Conservation (phyloP, 2,113 vertebrate species). For the Silurus meridionalis region DNA sequence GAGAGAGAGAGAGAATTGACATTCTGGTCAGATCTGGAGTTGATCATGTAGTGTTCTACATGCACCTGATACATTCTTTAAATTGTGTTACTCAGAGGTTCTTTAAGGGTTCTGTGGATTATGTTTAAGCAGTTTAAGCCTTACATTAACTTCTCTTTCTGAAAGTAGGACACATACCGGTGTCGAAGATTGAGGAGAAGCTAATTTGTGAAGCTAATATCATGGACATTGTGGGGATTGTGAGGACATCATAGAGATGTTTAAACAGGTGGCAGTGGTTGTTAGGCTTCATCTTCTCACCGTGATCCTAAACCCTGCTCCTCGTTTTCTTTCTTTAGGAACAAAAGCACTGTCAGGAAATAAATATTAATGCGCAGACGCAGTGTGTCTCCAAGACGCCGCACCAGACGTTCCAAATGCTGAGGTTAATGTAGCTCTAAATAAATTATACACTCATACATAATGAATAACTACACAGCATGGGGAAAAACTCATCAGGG, state of each 20-base stretch:
- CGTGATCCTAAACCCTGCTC: constrained; percentile 9
- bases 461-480: constrained; percentile 34
- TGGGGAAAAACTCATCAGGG: constrained; percentile 35
- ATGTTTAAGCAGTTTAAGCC: background rate
- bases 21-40: background rate
- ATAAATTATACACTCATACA: constrained; percentile 67
- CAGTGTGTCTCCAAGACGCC: constrained; percentile 7
- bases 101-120: background rate
- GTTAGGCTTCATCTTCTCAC: constrained; percentile 78
- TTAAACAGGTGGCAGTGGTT: constrained; percentile 66
- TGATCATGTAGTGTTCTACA: background rate
- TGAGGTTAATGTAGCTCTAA: constrained; percentile 71
- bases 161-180: background rate
- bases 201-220: no score
- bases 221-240: background rate
- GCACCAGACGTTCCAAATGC: constrained; percentile 58
- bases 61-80: background rate
- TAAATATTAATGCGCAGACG: constrained; percentile 66
- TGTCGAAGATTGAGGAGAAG: background rate
- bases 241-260: background rate
- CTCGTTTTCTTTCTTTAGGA: constrained; percentile 10
- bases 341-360: constrained; percentile 15
- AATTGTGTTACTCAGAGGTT: background rate
- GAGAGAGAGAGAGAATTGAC: no score
- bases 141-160: background rate